Evolutionary conservation across 2,888 invertebrate genomes (phyloP), one percentile per base, ranked within the genome.

Genomic region (Euplexia lucipara): DNA sequence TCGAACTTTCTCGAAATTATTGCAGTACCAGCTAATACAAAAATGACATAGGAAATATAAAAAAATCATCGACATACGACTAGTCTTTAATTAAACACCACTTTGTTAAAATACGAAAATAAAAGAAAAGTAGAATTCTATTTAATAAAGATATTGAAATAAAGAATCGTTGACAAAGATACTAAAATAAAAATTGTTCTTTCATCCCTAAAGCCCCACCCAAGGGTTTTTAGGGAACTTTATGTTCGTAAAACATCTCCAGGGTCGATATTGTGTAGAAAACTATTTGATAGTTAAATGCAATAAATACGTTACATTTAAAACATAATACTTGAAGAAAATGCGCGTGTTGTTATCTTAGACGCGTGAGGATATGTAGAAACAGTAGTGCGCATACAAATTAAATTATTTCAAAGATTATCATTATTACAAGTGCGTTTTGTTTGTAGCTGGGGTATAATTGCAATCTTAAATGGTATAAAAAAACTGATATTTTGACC

Each of bases 281-380:
- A 75, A 71, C 57, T 70, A 75, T 59, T 47, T 37, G 10, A 62
- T 60, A 72, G 37, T 59, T 78, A 76, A 74, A 79, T 74, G 78
- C 60, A 63, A 64, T 56, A 72, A 75, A 71, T 71, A 78, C 77
- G 56, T 58, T 44, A 69, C 20, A 69, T 63, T 58, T 51, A 51
- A 64, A 52, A 65, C 54, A 65, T 79, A 81, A 81, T 69, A 80
- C 75, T 79, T 72, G 26, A 69, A 66, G 32, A 48, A 61, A 62
- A 72, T 62, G 45, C 56, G 47, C 48, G 47, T 54, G 51, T 52
- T 37, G 16, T 8, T 14, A 18, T 61, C 37, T 41, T 51, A 22
- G 42, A 76, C 57, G 51, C 63, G 62, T 75, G 56, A 56, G 44
- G 62, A 69, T 66, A 63, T 69, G 61, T 76, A 49, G 10, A 69